These are phyloP conservation scores for Halotydeus destructor DNA, from an alignment of 1,140 invertebrate species.

Conservation along the genomic window DNA sequence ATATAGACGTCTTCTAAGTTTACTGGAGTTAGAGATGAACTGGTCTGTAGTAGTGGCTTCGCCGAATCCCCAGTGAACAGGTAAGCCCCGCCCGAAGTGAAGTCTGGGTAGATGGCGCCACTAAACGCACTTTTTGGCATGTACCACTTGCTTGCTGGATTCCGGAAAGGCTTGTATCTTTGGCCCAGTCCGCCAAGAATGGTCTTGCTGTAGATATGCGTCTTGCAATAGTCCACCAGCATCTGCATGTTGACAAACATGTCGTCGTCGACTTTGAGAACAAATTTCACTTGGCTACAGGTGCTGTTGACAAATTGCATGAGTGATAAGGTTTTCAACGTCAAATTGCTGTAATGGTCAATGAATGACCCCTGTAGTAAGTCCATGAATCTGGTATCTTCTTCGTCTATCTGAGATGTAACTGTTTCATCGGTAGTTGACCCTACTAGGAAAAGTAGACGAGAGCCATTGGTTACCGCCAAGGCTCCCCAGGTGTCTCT, in stretches of 20 bases:
- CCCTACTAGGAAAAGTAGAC: slow-evolving; percentile 16
- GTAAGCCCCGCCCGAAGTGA: slow-evolving; percentile 22
- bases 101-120: slow-evolving; percentile 17
- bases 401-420: slow-evolving; percentile 9
- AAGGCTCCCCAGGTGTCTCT: slow-evolving; percentile 49
- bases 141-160: slow-evolving; percentile 36
- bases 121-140: slow-evolving; percentile 16
- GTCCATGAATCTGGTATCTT: slow-evolving; percentile 15
- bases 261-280: slow-evolving; percentile 65
- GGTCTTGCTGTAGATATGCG: slow-evolving; percentile 6
- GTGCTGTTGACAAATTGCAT: slow-evolving; percentile 32
- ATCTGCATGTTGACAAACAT: slow-evolving; percentile 47
- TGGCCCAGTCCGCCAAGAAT: slow-evolving; percentile 51
- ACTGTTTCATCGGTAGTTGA: slow-evolving; percentile 8
- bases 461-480: slow-evolving; percentile 13
- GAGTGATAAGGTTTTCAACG: slow-evolving; percentile 22
- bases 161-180: slow-evolving; percentile 62
- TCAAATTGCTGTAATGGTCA: slow-evolving; percentile 23
- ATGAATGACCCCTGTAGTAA: slow-evolving; percentile 19
- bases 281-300: slow-evolving; percentile 39
- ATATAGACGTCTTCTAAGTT: slow-evolving; percentile 69
- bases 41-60: slow-evolving; percentile 39
- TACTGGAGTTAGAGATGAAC: slow-evolving; percentile 42
- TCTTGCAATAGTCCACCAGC: slow-evolving; percentile 11
- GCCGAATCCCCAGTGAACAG: slow-evolving; percentile 33